phyloP scores from a whole-genome alignment of 1,140 invertebrate genomes.

The Drosophila rhopaloa region DNA sequence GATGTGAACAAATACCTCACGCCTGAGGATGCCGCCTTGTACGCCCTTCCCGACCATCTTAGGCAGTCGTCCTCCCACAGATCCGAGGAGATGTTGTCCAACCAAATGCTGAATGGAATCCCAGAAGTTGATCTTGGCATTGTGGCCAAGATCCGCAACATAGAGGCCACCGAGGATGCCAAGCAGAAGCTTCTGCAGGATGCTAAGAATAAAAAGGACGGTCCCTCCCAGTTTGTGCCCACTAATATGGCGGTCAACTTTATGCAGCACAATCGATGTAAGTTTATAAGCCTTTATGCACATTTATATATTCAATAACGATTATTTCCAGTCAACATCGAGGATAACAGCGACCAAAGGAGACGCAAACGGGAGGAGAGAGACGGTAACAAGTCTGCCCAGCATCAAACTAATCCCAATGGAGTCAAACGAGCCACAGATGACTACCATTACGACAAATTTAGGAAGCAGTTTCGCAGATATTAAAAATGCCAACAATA shows the following conservation, averaged over 20 bases:
- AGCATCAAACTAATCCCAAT: constrained; percentile 83
- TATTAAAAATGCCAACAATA: constrained; percentile 87
- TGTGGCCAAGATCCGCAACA: constrained; percentile 98
- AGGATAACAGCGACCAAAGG: constrained; percentile 87
- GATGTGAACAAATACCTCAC: constrained; percentile 89
- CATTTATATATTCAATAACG: constrained; percentile 32
- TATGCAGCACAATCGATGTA: constrained; percentile 97
- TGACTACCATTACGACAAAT: constrained; percentile 98
- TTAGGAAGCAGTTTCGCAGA: constrained; percentile 97
- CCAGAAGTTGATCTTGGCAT: constrained; percentile 99
- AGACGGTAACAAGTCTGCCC: constrained; percentile 80
- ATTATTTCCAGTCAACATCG: constrained; percentile 91
- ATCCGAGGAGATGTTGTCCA: constrained; percentile 99
- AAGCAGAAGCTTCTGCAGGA: constrained; percentile 96
- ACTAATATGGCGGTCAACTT: constrained; percentile 99
- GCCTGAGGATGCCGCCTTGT: constrained; percentile 94
- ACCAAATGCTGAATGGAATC: constrained; percentile 99
- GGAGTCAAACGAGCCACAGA: constrained; percentile 93
- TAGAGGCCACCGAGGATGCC: constrained; percentile 98
- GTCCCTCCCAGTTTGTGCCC: constrained; percentile 98
- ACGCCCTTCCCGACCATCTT: constrained; percentile 94
- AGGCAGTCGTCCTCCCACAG: constrained; percentile 91
- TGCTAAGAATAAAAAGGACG: constrained; percentile 95
- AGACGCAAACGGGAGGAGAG: constrained; percentile 86
- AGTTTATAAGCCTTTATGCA: constrained; percentile 49